Evolutionary conservation across 2,113 vertebrate species (phyloP).

Genomic region (Mionectes macconnelli): DNA sequence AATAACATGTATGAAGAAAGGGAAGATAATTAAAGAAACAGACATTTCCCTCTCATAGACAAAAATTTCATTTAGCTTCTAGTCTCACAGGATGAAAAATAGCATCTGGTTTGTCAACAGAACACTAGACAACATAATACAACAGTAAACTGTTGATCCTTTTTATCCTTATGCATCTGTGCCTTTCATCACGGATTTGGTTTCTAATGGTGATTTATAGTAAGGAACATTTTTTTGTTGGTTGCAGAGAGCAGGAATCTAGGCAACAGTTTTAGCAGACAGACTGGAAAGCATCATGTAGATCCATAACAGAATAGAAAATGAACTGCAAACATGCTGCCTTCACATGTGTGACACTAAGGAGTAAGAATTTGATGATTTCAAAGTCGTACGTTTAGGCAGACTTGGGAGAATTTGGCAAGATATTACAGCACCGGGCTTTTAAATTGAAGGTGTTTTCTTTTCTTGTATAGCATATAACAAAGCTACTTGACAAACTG

Average conservation of each 20-base stretch:
- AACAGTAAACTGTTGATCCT: not conserved
- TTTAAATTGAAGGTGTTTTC: not conserved
- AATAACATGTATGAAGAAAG: not conserved
- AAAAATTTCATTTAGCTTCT: not conserved
- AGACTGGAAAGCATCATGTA: not conserved
- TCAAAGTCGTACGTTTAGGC: not conserved
- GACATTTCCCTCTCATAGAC: not conserved
- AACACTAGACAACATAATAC: not conserved
- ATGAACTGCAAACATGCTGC: not conserved
- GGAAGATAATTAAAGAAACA: not conserved
- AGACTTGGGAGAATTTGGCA: not conserved
- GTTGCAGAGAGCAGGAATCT: not conserved
- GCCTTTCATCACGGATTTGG: not conserved
- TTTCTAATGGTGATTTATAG: not conserved
- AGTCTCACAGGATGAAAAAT: not conserved
- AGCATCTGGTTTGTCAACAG: not conserved
- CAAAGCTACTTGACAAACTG: not conserved
- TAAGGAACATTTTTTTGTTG: not conserved
- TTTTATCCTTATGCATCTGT: not conserved
- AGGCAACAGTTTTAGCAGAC: not conserved
- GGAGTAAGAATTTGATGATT: not conserved
- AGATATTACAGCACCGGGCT: not conserved
- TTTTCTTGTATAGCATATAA: not conserved
- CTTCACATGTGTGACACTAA: not conserved
- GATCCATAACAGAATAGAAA: not conserved